phyloP scores from a whole-genome alignment of 1,140 invertebrate genomes.

The Dendroctonus ponderosae region DNA sequence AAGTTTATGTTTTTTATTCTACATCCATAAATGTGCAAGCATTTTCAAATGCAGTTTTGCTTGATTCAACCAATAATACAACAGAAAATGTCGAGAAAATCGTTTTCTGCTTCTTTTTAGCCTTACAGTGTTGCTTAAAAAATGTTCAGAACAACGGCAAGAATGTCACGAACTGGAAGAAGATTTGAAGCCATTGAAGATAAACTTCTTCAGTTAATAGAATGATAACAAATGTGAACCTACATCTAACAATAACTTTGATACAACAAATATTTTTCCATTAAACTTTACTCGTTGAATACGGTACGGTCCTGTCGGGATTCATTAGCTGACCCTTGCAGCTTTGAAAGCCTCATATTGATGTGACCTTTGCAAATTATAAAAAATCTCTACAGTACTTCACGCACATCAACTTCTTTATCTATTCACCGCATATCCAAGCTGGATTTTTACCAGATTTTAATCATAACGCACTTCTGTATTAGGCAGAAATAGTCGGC shows the following conservation, averaged over 20 bases:
- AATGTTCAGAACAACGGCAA: not conserved
- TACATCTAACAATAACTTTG: not conserved
- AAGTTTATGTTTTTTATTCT: too few species aligned
- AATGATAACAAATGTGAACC: not conserved
- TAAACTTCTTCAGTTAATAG: not conserved
- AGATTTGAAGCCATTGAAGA: too few species aligned
- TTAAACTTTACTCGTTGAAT: not conserved
- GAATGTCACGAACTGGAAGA: not conserved
- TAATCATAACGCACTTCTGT: too few species aligned
- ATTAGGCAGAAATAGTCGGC: too few species aligned
- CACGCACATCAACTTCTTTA: not conserved
- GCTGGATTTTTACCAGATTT: too few species aligned
- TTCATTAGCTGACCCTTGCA: conserved; percentile 1
- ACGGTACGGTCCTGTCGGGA: not conserved
- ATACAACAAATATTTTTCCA: not conserved
- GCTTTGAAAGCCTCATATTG: conserved; percentile 4
- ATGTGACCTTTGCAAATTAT: not conserved
- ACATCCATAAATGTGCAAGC: too few species aligned
- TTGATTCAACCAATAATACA: too few species aligned
- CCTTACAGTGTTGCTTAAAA: not conserved
- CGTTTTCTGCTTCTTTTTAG: not conserved
- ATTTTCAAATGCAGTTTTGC: too few species aligned
- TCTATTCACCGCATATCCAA: too few species aligned
- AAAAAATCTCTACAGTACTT: not conserved
- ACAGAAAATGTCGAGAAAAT: not conserved